A percentile compares a stretch with the other conserved stretches of the same genome.
Conservation (phyloP, 2,113 vertebrate genomes). For the Melospiza melodia region DNA sequence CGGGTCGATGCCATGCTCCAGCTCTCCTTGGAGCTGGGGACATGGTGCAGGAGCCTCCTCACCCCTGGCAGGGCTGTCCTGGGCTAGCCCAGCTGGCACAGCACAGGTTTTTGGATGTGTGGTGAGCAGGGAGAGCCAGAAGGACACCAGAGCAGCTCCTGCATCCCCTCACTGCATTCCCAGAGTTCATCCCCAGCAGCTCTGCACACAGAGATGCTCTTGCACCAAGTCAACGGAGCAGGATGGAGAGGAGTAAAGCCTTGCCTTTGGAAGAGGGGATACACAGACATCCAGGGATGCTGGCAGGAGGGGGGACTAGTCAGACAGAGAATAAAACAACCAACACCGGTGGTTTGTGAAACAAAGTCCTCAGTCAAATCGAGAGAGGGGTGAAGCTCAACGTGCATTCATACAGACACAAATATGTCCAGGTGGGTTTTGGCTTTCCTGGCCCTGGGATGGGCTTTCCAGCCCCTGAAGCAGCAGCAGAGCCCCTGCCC, state of each 20-base stretch:
- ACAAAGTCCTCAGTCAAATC: background rate
- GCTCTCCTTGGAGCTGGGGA: background rate
- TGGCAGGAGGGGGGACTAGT: background rate
- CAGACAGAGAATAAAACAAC: background rate
- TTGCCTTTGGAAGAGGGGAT: background rate
- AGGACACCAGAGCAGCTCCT: background rate
- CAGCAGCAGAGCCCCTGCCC: background rate
- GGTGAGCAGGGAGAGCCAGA: background rate
- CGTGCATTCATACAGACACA: fast-evolving
- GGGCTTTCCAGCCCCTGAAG: fast-evolving
- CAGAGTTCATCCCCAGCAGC: background rate
- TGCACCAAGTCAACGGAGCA: fast-evolving
- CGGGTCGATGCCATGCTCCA: fast-evolving
- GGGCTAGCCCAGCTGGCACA: background rate
- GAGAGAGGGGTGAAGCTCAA: background rate
- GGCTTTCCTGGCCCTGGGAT: background rate
- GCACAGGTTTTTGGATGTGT: background rate
- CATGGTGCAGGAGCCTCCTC: background rate
- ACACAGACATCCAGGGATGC: background rate
- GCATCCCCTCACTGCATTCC: background rate
- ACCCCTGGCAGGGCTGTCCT: background rate
- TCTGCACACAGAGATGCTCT: background rate
- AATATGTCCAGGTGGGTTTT: fast-evolving
- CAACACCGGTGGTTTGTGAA: background rate
- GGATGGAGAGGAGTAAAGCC: background rate